Conservation (phyloP, 2,888 invertebrate genomes). For the Rutpela maculata region DNA sequence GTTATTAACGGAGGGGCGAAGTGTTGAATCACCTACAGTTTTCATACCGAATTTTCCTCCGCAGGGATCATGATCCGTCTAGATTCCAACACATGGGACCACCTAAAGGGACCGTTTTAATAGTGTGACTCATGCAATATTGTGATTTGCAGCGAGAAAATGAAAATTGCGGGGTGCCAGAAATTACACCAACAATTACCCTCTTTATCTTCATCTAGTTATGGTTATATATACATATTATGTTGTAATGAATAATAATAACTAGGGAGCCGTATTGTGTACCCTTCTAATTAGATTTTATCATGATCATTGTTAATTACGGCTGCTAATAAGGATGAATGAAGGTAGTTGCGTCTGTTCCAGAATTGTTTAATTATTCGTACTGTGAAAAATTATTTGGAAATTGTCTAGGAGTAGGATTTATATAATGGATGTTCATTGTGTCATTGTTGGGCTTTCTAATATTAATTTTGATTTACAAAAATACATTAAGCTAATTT, state of each 20-base stretch:
- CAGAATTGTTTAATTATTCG: neutral
- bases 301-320: constrained; percentile 42
- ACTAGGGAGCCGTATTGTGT: constrained; percentile 20
- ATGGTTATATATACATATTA: constrained; percentile 48
- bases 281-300: constrained; percentile 38
- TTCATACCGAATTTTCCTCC: constrained; percentile 3
- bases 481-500: too few relatives aligned
- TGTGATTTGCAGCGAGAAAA: constrained; percentile 41
- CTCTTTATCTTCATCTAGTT: constrained; percentile 50
- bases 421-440: neutral
- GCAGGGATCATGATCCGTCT: constrained; percentile 51
- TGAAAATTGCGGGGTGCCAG: constrained; percentile 43
- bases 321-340: constrained; percentile 11
- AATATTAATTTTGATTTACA: too few relatives aligned
- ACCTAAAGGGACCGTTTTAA: constrained; percentile 46
- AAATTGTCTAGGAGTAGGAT: neutral
- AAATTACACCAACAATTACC: constrained; percentile 46
- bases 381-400: neutral
- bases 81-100: constrained; percentile 60
- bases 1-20: constrained; percentile 55
- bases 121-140: constrained; percentile 53
- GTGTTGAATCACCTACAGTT: constrained; percentile 59
- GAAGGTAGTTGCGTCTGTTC: neutral
- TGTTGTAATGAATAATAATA: constrained; percentile 45
- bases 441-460: neutral